Percentiles rank a stretch among this genome's conserved stretches.
Conservation (phyloP, 2,888 invertebrate species). For the Thyatira batis region DNA sequence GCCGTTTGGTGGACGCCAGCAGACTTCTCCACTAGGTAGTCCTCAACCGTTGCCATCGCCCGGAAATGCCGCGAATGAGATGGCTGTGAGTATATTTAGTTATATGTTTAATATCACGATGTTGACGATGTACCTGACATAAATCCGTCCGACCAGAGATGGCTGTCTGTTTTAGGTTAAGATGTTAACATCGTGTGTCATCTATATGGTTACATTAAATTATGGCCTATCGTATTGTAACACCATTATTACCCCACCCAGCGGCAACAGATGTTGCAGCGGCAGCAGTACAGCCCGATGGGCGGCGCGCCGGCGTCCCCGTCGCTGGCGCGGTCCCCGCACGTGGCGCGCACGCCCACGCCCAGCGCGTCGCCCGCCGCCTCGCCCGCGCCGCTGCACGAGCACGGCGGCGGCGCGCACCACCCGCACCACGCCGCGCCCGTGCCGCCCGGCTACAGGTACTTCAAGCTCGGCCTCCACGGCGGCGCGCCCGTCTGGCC, state of each 20-base stretch:
- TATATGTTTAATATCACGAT: background rate
- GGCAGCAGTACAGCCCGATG: constrained; percentile 79
- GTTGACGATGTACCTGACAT: too few species aligned
- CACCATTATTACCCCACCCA: too few species aligned
- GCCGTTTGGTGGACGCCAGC: constrained; percentile 67
- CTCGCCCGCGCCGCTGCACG: constrained; percentile 61
- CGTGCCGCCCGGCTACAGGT: constrained; percentile 82
- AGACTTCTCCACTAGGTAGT: constrained; percentile 77
- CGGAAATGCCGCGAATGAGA: constrained; percentile 68
- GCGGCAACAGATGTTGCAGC: constrained; percentile 76
- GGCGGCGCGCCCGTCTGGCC: constrained; percentile 88
- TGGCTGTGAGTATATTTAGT: constrained; percentile 58
- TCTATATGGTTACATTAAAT: too few species aligned
- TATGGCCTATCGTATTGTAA: too few species aligned
- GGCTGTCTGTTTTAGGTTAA: too few species aligned
- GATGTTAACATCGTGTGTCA: too few species aligned
- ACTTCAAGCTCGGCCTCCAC: constrained; percentile 83
- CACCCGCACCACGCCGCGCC: constrained; percentile 80
- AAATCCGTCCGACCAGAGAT: too few species aligned
- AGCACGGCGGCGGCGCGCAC: constrained; percentile 67
- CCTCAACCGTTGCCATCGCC: constrained; percentile 78
- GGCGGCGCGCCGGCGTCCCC: constrained; percentile 83
- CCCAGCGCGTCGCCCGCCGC: constrained; percentile 69
- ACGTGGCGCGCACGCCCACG: constrained; percentile 75
- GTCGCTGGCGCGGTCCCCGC: constrained; percentile 80